phyloP scores from a whole-genome alignment of 2,113 vertebrate species.

The Vidua chalybeata region DNA sequence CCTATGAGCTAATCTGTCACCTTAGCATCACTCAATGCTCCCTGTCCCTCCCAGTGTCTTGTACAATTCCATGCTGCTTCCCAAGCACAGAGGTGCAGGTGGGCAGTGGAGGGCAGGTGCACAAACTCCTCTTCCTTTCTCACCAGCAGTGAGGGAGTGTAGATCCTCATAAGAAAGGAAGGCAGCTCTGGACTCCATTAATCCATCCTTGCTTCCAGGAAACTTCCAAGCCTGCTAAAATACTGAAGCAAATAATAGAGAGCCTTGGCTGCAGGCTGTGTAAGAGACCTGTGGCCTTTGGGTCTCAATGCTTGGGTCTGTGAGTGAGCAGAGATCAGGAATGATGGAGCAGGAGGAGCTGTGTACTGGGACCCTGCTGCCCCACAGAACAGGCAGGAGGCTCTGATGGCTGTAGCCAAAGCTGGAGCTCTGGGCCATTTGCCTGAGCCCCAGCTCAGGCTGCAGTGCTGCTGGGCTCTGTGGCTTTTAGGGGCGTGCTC shows the following conservation, averaged over 20 bases:
- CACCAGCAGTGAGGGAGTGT: rapidly evolving
- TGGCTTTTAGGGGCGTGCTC: background rate
- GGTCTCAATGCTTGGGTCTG: background rate
- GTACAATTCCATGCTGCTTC: background rate
- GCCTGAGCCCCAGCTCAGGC: background rate
- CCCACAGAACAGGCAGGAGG: background rate
- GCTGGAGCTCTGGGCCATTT: background rate
- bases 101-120: background rate
- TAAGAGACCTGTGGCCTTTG: background rate
- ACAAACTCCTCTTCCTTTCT: background rate
- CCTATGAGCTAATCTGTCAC: background rate
- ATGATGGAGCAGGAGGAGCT: background rate
- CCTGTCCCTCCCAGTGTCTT: background rate
- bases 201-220: background rate
- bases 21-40: background rate
- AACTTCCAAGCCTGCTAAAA: background rate
- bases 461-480: background rate
- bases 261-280: background rate
- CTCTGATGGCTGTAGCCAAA: background rate
- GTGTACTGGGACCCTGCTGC: background rate
- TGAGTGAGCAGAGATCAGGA: background rate
- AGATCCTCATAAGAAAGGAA: background rate
- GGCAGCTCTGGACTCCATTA: background rate
- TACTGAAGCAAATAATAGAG: background rate
- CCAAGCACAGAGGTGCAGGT: background rate